Conservation (phyloP, 1,140 invertebrate species). For the Euwallacea fornicatus region DNA sequence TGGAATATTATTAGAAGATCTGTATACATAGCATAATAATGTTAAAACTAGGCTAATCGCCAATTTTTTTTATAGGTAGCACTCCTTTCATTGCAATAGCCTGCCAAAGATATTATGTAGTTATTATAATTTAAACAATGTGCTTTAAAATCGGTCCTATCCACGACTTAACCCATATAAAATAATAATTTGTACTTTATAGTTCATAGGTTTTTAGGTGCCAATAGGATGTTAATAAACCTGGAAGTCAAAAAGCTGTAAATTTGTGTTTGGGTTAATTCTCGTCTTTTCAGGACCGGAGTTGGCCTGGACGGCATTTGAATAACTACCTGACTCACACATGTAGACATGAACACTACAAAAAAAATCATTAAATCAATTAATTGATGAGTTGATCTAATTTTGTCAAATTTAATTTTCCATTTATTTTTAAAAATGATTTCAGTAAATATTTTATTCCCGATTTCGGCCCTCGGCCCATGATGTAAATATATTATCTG, state of each 20-base stretch:
- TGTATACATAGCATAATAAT: too few species aligned
- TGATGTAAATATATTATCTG: slow-evolving; percentile 53
- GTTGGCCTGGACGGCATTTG: neutral
- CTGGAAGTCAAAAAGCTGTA: slow-evolving; percentile 19
- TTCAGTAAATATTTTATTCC: neutral
- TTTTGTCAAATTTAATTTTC: neutral
- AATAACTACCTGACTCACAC: neutral
- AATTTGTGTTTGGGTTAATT: slow-evolving; percentile 6
- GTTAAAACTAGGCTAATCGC: too few species aligned
- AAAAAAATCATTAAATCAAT: too few species aligned
- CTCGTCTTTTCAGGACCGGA: slow-evolving; percentile 9
- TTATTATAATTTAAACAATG: neutral
- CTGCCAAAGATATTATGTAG: neutral
- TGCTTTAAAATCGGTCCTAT: neutral
- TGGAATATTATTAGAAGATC: too few species aligned
- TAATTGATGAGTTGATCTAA: too few species aligned
- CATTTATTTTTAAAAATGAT: neutral
- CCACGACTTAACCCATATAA: neutral
- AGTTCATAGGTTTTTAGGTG: slow-evolving; percentile 20
- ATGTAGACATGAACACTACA: too few species aligned
- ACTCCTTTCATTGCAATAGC: neutral
- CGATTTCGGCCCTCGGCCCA: slow-evolving; percentile 36
- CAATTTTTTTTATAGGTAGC: neutral
- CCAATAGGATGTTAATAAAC: slow-evolving; percentile 16
- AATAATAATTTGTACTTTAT: neutral